Evolutionary conservation across 2,797 vertebrate species (phyloP), one percentile per base, ranked within the genome.

Genomic region (Myripristis jacobus): DNA sequence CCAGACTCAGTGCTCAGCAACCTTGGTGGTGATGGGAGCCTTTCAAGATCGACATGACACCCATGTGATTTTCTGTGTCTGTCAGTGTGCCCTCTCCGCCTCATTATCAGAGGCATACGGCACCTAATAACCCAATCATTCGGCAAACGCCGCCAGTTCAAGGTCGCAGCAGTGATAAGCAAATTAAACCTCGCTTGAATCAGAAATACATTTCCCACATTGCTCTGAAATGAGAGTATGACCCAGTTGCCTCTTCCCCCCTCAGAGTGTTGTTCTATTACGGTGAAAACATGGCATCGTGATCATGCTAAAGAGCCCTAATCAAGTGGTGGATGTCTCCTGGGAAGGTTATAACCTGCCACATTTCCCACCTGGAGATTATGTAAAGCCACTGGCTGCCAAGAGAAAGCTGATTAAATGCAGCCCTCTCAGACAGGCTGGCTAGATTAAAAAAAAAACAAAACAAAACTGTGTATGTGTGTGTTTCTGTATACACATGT

Each of bases 351-450:
- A 79, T 65, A 70, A 70, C 54, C 54, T 75, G 80, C 57, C 75
- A 73, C 60, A 53, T 75, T 72, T 70, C 71, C 55, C 59, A 80
- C 62, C 69, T 73, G 71, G 56, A 75, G 91, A 87, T 90, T 85
- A 92, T 66, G 46, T 58, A 84, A 85, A 91, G 80, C 89, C 63
- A 67, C 25, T 65, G 41, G 74, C 27, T 75, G 78, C 46, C 51
- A 64, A 12, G 18, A 64, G 73, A 88, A 90, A 92, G 88, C 87
- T 84, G 87, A 90, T 92, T 88, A 90, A 70, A 84, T 47, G 58
- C 55, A 73, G 36, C 71, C 1, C 44, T 73, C 61, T 71, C 53
- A 70, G 75, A 76, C 70, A 44, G n/a, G 56, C 18, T 44, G 25
- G 48, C 34, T 61, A 56, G 73, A 47, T 60, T n/a, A n/a, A n/a